Conservation (phyloP, 2,797 vertebrate species). For the Cuniculus paca region DNA sequence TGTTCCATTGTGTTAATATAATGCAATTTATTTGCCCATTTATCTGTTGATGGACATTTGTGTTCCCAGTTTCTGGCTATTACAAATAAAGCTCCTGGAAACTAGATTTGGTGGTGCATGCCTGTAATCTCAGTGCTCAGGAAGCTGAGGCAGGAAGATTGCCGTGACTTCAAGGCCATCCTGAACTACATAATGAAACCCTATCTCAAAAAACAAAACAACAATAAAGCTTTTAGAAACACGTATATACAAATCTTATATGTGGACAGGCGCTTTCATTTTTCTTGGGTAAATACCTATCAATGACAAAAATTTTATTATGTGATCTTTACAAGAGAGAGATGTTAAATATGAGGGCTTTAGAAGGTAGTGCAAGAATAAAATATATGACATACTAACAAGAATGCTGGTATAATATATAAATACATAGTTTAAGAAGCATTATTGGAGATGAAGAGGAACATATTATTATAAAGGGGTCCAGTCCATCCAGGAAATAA, state of each 20-base stretch:
- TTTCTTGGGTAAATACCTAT: conserved; percentile 32
- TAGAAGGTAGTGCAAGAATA: background rate
- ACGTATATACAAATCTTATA: background rate
- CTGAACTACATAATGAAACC: background rate
- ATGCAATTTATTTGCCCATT: background rate
- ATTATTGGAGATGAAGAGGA: background rate
- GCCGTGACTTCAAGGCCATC: background rate
- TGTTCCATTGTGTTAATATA: background rate
- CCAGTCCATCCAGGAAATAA: background rate
- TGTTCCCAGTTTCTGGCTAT: conserved; percentile 21
- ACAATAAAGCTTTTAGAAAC: background rate
- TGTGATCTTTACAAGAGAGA: background rate
- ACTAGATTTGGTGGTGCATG: background rate
- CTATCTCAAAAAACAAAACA: background rate
- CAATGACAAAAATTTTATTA: conserved; percentile 15
- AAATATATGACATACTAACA: background rate
- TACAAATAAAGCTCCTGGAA: background rate
- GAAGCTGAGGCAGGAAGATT: background rate
- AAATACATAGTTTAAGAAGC: background rate
- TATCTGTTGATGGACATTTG: background rate
- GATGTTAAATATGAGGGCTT: background rate
- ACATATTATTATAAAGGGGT: background rate
- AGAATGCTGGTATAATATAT: background rate
- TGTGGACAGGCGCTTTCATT: background rate
- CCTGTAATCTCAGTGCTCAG: background rate